Percentiles rank a stretch among this genome's conserved stretches.
phyloP scores from a whole-genome alignment of 2,113 vertebrate species.

The Lagenorhynchus albirostris region DNA sequence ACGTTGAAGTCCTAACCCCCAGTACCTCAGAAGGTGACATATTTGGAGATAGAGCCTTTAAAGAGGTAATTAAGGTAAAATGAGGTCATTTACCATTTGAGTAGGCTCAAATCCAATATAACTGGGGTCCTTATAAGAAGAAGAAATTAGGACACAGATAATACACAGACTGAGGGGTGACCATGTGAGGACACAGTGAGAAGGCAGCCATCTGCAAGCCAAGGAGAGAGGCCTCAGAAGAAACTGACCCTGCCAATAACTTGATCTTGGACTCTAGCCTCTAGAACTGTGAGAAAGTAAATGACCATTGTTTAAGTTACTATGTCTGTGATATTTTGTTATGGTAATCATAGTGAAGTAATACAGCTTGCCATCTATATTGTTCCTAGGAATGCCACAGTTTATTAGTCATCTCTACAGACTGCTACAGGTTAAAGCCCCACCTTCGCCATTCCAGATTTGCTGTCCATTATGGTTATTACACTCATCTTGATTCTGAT shows the following conservation, averaged over 20 bases:
- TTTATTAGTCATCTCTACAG: neutral
- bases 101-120: neutral
- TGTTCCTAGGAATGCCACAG: neutral
- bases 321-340: neutral
- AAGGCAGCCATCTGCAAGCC: neutral
- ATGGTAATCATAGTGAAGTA: neutral
- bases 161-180: neutral
- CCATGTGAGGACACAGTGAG: neutral
- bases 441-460: neutral
- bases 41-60: neutral
- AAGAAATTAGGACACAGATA: neutral
- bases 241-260: neutral
- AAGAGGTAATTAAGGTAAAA: slow-evolving; percentile 3
- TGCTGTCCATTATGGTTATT: neutral
- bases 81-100: neutral
- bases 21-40: neutral
- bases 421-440: neutral
- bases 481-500: neutral
- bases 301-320: neutral
- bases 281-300: slow-evolving; percentile 12
- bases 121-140: neutral
- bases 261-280: neutral
- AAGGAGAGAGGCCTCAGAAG: neutral
- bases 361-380: neutral
- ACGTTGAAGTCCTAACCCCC: neutral